Evolutionary conservation across 1,140 invertebrate species (phyloP).

Genomic region (Helicoverpa armigera): DNA sequence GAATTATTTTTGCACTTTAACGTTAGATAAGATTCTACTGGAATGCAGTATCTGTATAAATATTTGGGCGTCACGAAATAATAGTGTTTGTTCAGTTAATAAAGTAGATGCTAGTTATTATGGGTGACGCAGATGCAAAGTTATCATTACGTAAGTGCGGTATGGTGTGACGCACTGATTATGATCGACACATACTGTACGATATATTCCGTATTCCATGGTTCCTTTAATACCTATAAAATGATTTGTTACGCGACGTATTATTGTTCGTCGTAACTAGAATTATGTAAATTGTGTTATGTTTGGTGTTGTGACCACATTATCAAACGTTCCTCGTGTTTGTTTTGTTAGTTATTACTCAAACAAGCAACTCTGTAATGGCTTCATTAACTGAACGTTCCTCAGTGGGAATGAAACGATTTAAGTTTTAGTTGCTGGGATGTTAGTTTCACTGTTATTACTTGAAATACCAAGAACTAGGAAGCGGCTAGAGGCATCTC

Average conservation of each 20-base stretch:
- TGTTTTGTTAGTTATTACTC: conserved; percentile 11
- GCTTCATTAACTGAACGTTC: background rate
- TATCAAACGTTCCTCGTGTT: conserved; percentile 37
- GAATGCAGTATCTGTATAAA: background rate
- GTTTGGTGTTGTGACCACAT: conserved; percentile 11
- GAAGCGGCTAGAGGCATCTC: too few relatives aligned
- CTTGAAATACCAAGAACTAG: too few relatives aligned
- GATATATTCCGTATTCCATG: background rate
- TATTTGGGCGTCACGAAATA: background rate
- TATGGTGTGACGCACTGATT: conserved; percentile 25
- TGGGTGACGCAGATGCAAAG: conserved; percentile 11
- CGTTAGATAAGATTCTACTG: too few relatives aligned
- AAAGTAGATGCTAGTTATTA: conserved; percentile 22
- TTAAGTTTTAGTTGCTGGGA: too few relatives aligned
- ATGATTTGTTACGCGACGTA: conserved; percentile 14
- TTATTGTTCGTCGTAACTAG: background rate
- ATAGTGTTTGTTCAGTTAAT: conserved; percentile 12
- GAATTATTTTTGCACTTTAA: too few relatives aligned
- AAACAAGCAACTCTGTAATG: background rate
- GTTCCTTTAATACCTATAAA: conserved; percentile 13
- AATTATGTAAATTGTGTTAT: conserved; percentile 23
- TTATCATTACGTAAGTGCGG: conserved; percentile 6
- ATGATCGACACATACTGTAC: background rate
- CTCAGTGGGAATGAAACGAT: background rate
- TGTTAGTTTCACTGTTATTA: too few relatives aligned